A percentile compares a stretch with the other conserved stretches of the same genome.
These are phyloP conservation scores for Apodemus sylvaticus DNA, from an alignment of 2,113 vertebrate species.

Conservation along the genomic window DNA sequence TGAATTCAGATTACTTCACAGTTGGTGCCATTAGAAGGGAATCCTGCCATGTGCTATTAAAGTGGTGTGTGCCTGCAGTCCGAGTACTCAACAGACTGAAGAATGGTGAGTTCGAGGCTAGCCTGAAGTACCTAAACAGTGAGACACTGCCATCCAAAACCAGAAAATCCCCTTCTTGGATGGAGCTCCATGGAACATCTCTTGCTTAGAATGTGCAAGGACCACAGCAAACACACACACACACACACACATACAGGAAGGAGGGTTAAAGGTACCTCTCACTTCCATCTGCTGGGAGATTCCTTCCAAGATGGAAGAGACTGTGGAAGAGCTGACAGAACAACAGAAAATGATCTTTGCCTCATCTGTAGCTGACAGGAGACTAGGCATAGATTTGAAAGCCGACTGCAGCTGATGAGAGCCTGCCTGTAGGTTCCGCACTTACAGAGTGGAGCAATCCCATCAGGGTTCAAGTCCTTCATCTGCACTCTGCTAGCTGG, in stretches of 20 bases:
- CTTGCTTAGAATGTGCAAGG: background rate
- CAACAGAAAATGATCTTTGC: background rate
- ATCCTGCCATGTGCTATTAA: background rate
- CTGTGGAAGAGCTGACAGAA: background rate
- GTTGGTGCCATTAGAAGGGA: background rate
- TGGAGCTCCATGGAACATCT: background rate
- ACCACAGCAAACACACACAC: background rate
- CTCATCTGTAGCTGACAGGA: background rate
- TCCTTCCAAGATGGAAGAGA: background rate
- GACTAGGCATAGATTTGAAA: background rate
- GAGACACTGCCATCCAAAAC: background rate
- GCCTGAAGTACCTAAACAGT: background rate
- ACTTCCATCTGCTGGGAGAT: background rate
- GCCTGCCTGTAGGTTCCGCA: background rate
- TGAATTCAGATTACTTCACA: slow-evolving; percentile 25
- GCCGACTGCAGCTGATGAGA: background rate
- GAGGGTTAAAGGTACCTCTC: background rate
- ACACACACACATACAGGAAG: background rate
- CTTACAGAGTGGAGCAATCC: background rate
- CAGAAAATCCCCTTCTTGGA: background rate
- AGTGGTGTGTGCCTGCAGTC: background rate
- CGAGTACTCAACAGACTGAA: background rate
- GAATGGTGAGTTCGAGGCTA: background rate
- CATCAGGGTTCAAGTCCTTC: background rate
- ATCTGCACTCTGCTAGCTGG: background rate